Evolutionary conservation across 2,888 invertebrate species (phyloP), one percentile per base, ranked within the genome.

Genomic region (Athrips mouffetella): DNA sequence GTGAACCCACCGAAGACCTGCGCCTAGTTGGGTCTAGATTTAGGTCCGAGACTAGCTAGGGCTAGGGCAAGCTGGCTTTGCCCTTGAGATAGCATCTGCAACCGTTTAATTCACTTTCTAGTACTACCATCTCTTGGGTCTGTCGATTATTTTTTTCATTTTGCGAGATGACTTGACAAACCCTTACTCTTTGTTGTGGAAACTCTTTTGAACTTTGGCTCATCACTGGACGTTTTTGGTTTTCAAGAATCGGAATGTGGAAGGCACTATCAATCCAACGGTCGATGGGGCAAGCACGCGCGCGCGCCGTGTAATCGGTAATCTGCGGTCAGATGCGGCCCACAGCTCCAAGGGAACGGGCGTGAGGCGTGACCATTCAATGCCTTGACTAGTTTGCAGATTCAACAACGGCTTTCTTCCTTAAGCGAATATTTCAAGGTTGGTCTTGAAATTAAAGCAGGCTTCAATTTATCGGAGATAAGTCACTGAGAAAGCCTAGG

Each of bases 1-100:
- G 62, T 75, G 69, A 73, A 72, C 71, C 50, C 25, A 37, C 25
- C 41, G 27, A 33, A 50, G 50, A 48, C 55, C 55, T 54, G 51
- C 48, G 50, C 48, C 49, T 39, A 51, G 48, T 42, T 49, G n/a
- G 27, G 47, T 47, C 48, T 51, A 56, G 53, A 45, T 45, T 45
- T 45, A 45, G 45, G 45, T 45, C 45, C 35, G 20, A 31, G 44
- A 44, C 44, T 44, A 31, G 21, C 37, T 18, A 13, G 33, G 7
- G 37, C 18, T 20, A 27, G 11, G 37, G 21, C 37, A 6, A 21
- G 21, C 13, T 13, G 31, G 15, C 31, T 15, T 1, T 13, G 37
- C 37, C n/a, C 37, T 18, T n/a, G 10, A 6, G 37, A 37, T 37
- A 37, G 6, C 37, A 37, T 20, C 37, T 37, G 11, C n/a, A n/a